These are phyloP conservation scores for Melierax canorus DNA, from an alignment of 2,113 vertebrate species.

Conservation along the genomic window DNA sequence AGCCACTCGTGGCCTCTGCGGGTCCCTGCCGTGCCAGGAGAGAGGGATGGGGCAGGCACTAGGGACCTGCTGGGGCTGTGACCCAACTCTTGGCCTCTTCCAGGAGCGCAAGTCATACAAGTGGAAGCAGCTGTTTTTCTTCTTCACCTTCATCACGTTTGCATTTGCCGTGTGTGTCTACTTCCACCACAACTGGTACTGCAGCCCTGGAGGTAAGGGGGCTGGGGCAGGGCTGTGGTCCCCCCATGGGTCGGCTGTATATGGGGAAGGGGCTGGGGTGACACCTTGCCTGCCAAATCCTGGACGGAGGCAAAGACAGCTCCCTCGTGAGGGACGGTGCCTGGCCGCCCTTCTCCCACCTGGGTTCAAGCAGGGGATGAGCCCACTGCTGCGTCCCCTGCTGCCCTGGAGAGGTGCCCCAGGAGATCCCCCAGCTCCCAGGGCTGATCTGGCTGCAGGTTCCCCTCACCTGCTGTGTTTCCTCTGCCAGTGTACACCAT, in stretches of 20 bases:
- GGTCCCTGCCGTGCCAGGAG: accelerated
- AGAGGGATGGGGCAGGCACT: not conserved
- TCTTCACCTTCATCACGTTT: slow-evolving; percentile 82
- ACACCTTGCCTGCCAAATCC: not conserved
- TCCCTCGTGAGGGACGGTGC: accelerated
- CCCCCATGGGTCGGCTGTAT: accelerated
- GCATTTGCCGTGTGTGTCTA: slow-evolving; percentile 77
- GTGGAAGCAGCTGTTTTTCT: slow-evolving; percentile 86
- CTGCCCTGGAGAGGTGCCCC: not conserved
- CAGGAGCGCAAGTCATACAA: slow-evolving; percentile 87
- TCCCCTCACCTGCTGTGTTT: not conserved
- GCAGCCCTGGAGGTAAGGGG: slow-evolving; percentile 86
- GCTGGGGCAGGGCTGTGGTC: not conserved
- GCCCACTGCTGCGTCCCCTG: accelerated
- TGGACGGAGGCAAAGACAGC: not conserved
- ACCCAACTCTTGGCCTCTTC: not conserved
- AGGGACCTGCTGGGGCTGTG: not conserved
- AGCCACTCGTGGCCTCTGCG: accelerated
- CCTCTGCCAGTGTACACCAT: slow-evolving; percentile 82
- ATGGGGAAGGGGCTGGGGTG: not conserved
- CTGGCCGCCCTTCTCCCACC: accelerated
- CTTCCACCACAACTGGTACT: slow-evolving; percentile 90
- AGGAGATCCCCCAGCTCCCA: accelerated
- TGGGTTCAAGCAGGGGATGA: not conserved
- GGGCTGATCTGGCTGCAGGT: not conserved